Base-by-base conservation (phyloP, 2,888 invertebrate species). In the Aspidapion aeneum region DNA sequence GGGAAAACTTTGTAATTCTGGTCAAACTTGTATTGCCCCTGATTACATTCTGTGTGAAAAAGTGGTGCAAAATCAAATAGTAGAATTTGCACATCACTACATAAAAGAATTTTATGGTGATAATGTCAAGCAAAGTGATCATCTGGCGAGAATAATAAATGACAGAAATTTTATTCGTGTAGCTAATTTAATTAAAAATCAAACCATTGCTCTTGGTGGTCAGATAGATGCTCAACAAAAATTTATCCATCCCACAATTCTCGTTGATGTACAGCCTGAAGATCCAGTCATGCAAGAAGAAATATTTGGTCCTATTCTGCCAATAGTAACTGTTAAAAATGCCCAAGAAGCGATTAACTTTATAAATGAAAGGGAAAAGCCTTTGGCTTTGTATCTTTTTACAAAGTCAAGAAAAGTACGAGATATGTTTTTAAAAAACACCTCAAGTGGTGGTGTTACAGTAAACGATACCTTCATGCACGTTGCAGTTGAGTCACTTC, bases 21-120 rank as follows among this genome's bases (percentile, higher is more conserved):
- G 98, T 0, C 98, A 99, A 82, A 96, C 96, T 0, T 98, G 98
- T 80, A 91, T 99, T 67, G 96, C 97, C 0, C 98, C 98, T 0
- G 98, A 98, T 81, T 98, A 97, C 76, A 75, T 98, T 19, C 82
- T 98, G 1, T 95, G 95, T 80, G 86, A 89, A 18, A 87, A 87
- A 73, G 88, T 90, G 75, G 83, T 93, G 1, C 90, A 96, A 80
- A 85, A 86, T 9, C 84, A 86, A 69, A 76, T 80, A 59, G 52
- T 80, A 0, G 22, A 69, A n/a, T 66, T 66, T n/a, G 74, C 76
- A 0, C 88, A 86, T 74, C 85, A 86, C 67, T 81, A 91, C 16
- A 71, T 94, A 1, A 84, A 86, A 61, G 90, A 93, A 73, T 98
- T 93, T 88, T 98, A 92, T 74, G 93, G 94, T 0, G 85, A 88